Evolutionary conservation across 2,113 vertebrate species (phyloP).

Genomic region (Percopsis transmontana): DNA sequence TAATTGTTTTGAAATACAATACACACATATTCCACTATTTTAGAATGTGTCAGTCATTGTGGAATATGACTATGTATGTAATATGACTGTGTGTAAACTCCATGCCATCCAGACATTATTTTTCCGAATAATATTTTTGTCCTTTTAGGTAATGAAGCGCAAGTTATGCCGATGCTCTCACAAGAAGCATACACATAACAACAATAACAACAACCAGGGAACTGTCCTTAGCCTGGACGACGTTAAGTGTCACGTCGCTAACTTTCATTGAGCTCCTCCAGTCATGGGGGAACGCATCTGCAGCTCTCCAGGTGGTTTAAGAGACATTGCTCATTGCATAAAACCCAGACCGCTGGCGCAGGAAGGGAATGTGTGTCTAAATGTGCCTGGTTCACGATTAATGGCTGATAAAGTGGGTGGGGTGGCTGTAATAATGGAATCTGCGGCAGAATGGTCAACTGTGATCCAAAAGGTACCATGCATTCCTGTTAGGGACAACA

Average conservation of each 20-base stretch:
- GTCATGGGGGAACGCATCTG: not conserved
- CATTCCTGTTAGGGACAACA: not conserved
- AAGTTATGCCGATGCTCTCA: slow-evolving; percentile 86
- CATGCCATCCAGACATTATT: not conserved
- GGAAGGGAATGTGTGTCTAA: slow-evolving; percentile 24
- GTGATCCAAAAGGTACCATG: slow-evolving; percentile 20
- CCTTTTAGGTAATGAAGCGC: slow-evolving; percentile 89
- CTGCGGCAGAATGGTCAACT: slow-evolving; percentile 7
- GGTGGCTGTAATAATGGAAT: slow-evolving; percentile 9
- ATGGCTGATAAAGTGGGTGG: not conserved
- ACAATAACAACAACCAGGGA: slow-evolving; percentile 85
- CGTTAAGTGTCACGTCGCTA: slow-evolving; percentile 95
- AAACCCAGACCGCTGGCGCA: slow-evolving; percentile 19
- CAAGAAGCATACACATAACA: slow-evolving; percentile 86
- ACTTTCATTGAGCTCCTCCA: slow-evolving; percentile 68
- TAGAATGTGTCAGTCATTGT: too few species aligned
- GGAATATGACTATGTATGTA: too few species aligned
- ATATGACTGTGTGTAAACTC: too few species aligned
- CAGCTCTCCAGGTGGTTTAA: not conserved
- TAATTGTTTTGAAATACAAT: not conserved
- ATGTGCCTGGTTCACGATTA: slow-evolving; percentile 33
- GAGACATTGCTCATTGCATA: slow-evolving; percentile 34
- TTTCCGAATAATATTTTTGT: slow-evolving; percentile 6
- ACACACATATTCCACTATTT: too few species aligned
- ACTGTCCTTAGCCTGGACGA: slow-evolving; percentile 92